Percentiles rank a stretch among this genome's conserved stretches.
These are phyloP conservation scores for Drosophila truncata DNA, from an alignment of 1,140 invertebrate species.

Conservation along the genomic window DNA sequence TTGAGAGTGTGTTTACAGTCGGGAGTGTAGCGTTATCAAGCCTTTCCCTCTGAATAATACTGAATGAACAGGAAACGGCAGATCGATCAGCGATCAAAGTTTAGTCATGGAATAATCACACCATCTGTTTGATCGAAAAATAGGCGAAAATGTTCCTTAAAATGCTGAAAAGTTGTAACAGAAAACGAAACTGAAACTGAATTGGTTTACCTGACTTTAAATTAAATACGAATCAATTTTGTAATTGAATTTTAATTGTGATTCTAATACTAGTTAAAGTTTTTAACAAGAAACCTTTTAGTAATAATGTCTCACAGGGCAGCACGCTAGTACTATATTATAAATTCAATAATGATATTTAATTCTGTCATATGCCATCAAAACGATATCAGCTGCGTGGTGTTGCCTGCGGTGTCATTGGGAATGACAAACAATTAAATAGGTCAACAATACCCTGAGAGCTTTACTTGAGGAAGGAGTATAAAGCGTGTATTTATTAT, in stretches of 20 bases:
- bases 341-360: slow-evolving; percentile 9
- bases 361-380: slow-evolving; percentile 9
- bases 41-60: not conserved
- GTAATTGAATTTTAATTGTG: not conserved
- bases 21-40: slow-evolving; percentile 3
- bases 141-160: not conserved
- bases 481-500: not conserved
- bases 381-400: slow-evolving; percentile 8
- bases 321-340: not conserved
- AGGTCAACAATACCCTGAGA: slow-evolving; percentile 2
- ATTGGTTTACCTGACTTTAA: no score
- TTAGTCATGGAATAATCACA: not conserved
- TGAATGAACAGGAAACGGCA: slow-evolving; percentile 20
- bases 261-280: not conserved
- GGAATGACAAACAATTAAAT: slow-evolving; percentile 11
- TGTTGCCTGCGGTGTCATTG: not conserved
- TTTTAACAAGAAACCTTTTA: not conserved
- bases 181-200: not conserved
- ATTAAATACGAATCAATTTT: not conserved
- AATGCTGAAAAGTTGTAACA: not conserved
- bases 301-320: not conserved
- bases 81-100: slow-evolving; percentile 19
- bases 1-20: not conserved
- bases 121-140: not conserved
- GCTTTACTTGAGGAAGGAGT: not conserved